These are phyloP conservation scores for Anseranas semipalmata DNA, from an alignment of 2,113 vertebrate species.

Conservation along the genomic window DNA sequence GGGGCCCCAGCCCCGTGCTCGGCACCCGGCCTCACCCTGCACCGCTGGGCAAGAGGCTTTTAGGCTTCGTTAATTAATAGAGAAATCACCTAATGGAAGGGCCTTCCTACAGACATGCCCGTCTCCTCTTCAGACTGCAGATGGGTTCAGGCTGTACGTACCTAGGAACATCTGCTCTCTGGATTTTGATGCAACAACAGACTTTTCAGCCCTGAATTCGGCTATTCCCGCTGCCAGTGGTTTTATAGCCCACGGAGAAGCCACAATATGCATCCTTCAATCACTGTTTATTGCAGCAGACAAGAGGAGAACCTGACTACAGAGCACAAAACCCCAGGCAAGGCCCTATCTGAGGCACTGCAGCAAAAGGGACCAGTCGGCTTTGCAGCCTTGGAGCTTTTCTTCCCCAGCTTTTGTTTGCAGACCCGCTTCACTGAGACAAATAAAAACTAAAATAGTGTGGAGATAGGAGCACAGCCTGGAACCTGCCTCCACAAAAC, in stretches of 20 bases:
- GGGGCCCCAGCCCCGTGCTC: not conserved
- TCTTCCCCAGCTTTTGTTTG: not conserved
- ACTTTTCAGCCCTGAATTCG: not conserved
- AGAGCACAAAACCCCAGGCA: not conserved
- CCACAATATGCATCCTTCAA: not conserved
- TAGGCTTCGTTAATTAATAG: not conserved
- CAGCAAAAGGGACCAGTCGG: not conserved
- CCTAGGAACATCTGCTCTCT: not conserved
- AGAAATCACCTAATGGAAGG: not conserved
- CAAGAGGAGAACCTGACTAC: not conserved
- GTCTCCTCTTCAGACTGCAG: not conserved
- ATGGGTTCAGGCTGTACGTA: not conserved
- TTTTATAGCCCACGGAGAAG: not conserved
- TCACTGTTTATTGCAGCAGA: not conserved
- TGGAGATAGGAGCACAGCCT: not conserved
- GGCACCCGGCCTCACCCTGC: not conserved
- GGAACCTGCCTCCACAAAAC: not conserved
- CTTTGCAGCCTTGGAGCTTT: not conserved
- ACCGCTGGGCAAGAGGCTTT: not conserved
- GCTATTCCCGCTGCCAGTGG: not conserved
- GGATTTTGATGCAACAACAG: not conserved
- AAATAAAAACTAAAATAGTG: not conserved
- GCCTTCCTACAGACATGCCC: accelerated
- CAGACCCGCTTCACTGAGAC: not conserved
- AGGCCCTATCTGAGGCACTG: not conserved